Conservation (phyloP, 2,797 vertebrate species). For the Myotis daubentonii region DNA sequence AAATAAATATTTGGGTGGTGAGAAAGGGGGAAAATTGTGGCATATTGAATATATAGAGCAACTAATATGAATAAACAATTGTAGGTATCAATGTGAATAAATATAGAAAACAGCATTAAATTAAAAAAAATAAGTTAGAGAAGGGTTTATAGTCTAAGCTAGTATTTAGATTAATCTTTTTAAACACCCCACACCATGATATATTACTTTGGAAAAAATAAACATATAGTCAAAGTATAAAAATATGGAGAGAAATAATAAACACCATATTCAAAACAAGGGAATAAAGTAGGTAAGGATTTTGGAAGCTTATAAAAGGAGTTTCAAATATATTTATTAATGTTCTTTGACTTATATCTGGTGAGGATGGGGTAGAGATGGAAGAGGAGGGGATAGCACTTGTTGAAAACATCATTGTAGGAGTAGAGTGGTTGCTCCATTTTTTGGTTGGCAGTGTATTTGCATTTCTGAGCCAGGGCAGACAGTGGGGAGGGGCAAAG, state of each 20-base stretch:
- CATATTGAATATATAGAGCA: background rate
- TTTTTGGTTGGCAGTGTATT: conserved; percentile 5
- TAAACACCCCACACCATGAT: background rate
- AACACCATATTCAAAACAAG: background rate
- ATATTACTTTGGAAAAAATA: background rate
- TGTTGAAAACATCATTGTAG: background rate
- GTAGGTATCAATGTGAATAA: background rate
- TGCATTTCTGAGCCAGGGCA: conserved; percentile 51
- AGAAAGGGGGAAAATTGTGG: background rate
- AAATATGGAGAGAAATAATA: background rate
- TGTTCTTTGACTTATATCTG: background rate
- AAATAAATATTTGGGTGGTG: background rate
- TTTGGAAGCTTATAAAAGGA: background rate
- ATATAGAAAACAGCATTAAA: background rate
- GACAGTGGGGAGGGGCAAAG: conserved; percentile 53
- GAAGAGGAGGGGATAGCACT: background rate
- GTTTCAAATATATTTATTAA: background rate
- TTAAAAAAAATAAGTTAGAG: conserved; percentile 6
- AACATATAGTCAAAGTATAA: background rate
- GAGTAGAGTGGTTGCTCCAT: background rate
- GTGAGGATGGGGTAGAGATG: background rate
- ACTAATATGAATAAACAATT: background rate
- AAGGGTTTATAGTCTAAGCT: background rate
- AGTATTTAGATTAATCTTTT: background rate
- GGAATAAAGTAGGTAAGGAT: background rate